Evolutionary conservation across 1,140 invertebrate genomes (phyloP).

Genomic region (Drosophila kurseongensis): DNA sequence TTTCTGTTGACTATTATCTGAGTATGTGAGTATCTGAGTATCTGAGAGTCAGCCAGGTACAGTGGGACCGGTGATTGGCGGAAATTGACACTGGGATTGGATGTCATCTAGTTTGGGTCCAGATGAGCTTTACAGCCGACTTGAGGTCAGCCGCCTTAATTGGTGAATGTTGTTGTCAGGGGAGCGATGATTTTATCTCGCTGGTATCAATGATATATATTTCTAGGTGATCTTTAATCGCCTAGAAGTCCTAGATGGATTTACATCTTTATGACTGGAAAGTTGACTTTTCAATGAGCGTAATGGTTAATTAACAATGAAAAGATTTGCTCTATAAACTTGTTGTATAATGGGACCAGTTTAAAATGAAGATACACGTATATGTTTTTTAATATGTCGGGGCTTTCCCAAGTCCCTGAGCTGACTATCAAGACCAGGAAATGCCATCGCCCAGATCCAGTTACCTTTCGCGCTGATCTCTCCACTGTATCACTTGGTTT

Average conservation of each 20-base stretch:
- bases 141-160: constrained; percentile 18
- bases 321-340: neutral
- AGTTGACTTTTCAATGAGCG: constrained; percentile 2
- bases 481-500: constrained; percentile 32
- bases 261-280: constrained; percentile 26
- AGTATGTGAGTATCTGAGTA: constrained; percentile 1
- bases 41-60: constrained; percentile 26
- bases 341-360: constrained; percentile 2
- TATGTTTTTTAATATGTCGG: neutral
- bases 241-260: constrained; percentile 21
- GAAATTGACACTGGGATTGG: constrained; percentile 1
- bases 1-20: constrained; percentile 16
- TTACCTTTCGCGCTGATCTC: constrained; percentile 12
- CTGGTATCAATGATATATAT: neutral
- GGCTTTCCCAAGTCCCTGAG: constrained; percentile 23
- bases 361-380: neutral
- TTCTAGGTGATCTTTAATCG: constrained; percentile 8
- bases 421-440: constrained; percentile 25
- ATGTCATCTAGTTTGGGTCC: constrained; percentile 3
- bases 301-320: neutral
- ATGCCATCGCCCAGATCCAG: constrained; percentile 21
- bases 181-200: constrained; percentile 13
- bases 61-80: constrained; percentile 19
- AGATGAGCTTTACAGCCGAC: constrained; percentile 7
- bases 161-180: constrained; percentile 42